Evolutionary conservation across 2,113 vertebrate genomes (phyloP), one percentile per base, ranked within the genome.

Genomic region (Phalacrocorax carbo): DNA sequence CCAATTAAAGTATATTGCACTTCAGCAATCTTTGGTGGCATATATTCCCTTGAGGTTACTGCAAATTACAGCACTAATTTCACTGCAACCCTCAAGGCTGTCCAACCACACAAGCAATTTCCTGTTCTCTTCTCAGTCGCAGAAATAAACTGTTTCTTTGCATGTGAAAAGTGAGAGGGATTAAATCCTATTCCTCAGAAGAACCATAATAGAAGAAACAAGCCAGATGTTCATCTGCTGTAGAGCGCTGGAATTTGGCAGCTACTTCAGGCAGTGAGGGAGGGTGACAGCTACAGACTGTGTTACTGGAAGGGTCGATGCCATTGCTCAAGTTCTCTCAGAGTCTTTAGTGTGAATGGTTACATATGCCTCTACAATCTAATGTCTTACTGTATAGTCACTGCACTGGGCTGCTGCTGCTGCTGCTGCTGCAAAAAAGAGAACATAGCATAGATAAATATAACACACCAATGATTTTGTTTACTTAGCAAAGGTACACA

Each of bases 61-160:
- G 54, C 30, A 94, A 93, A 93, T 87, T 85, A 42, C 34, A 65
- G 32, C 36, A 82, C 73, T 94, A 76, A 89, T 96, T 96, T 95
- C 82, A 69, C 82, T 64, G 34, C 36, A 94, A 64, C 14, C 21
- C 89, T 87, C 51, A 82, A 91, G 62, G 70, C 78, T 79, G 30
- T 68, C 66, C 52, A 87, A 76, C 18, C 48, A 75, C 62, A 79
- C 30, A 79, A 86, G 30, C 25, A 84, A 91, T 93, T 82, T 91
- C 30, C 65, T 71, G 14, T 55, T 95, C 30, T 88, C 61, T 55
- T 95, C 30, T 88, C 61, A 57, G 20, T 2, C 58, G 51, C 49
- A 71, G 55, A 88, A 94, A 88, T 36, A 91, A 60, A 64, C 42
- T 38, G 13, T 22, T 82, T 72, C 22, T 91, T 76, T 91, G 52